Base-by-base conservation (phyloP, 2,113 vertebrate species). In the Glareola pratincola region DNA sequence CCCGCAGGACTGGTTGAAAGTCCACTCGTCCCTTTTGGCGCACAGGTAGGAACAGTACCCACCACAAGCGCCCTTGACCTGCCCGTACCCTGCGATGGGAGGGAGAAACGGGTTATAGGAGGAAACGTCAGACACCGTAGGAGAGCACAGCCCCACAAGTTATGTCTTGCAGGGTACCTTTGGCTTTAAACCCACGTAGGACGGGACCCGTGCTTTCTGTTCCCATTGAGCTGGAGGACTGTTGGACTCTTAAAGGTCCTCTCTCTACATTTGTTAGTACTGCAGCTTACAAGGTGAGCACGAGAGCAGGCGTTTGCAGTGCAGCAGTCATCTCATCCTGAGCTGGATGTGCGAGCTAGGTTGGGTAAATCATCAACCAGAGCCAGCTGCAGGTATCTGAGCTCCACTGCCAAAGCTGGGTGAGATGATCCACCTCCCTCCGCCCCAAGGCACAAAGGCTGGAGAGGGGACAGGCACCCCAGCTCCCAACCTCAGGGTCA, bases 61-160 rank as follows among this genome's bases (percentile, higher is more conserved):
- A 0, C 26, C 48, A 51, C 96, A 97, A 7, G 7, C 2, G 0
- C 79, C 84, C 51, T 94, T 96, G 6, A 3, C 8, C 80, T 91
- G 91, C 64, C 96, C 94, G 0, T 75, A 59, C n/a, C 96, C 96
- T 97, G 93, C 1, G 1, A 6, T 1, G 73, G 50, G 84, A 71
- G 21, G 18, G 37, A 92, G 50, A 60, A 13, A 5, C 6, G 34
- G 17, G 23, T 82, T 41, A 32, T 6, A 4, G 45, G 15, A 39
- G 37, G 8, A 43, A 45, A 62, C 1, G 1, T 2, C 8, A 54
- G 43, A 3, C 4, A 2, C 4, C 0, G 0, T 0, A 8, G 39
- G 34, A 69, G 13, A 22, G 27, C 66, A 95, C 37, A 67, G n/a
- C 32, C 5, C 7, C 37, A 2, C 9, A 47, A 64, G 6, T 8